Conservation (phyloP, 2,797 vertebrate species). For the Buphagus erythrorhynchus region DNA sequence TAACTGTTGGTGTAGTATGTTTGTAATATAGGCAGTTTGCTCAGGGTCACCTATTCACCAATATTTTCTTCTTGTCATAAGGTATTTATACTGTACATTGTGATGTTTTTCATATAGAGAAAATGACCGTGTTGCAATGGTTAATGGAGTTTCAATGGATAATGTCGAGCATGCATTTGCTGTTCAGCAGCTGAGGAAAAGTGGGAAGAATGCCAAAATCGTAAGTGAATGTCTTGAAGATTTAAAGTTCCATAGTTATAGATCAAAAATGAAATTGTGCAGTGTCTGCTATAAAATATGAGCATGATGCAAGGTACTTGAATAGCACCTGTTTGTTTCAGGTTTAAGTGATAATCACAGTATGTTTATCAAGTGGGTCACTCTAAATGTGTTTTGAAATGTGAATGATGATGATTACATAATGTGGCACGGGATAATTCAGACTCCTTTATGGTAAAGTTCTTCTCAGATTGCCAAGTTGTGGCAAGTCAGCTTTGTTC, state of each 20-base stretch:
- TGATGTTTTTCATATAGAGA: constrained; percentile 80
- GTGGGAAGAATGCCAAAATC: constrained; percentile 98
- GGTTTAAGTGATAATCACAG: neutral
- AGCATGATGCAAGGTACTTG: neutral
- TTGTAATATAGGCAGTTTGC: neutral
- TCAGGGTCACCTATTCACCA: neutral
- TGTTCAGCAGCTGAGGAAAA: constrained; percentile 98
- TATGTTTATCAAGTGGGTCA: neutral
- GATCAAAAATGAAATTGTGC: neutral
- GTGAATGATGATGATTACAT: neutral
- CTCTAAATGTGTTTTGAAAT: neutral
- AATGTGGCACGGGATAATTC: neutral
- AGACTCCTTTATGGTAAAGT: neutral
- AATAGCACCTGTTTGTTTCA: neutral
- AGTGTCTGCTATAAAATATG: neutral
- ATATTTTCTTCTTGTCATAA: neutral
- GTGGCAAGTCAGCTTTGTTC: neutral
- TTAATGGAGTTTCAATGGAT: constrained; percentile 99
- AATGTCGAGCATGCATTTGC: constrained; percentile 98
- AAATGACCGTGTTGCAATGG: constrained; percentile 98
- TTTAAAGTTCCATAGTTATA: neutral
- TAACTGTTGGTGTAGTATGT: neutral
- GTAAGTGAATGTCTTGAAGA: constrained; percentile 80
- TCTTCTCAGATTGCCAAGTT: neutral
- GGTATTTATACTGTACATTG: neutral